These are phyloP conservation scores for cattle (Bos taurus) DNA, from an alignment of 2,113 vertebrate genomes.

Conservation along the genomic window ARS-UCD2.0 NC_037330.1:31247501-31248000, in stretches of 20 bases:
- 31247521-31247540: no score
- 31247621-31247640: neutral
- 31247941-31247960: neutral
- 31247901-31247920: neutral
- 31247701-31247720: no score
- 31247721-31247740: neutral
- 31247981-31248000: neutral
- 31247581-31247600: slow-evolving; percentile 10
- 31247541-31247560: neutral
- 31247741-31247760: neutral
- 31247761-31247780: neutral
- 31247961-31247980: neutral
- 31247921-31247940: neutral
- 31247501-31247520: no score
- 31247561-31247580: neutral
- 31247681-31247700: neutral
- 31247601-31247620: neutral
- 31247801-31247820: neutral
- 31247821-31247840: neutral
- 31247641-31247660: neutral
- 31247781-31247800: no score
- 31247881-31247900: neutral
- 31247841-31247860: neutral
- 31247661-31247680: neutral
- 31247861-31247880: neutral